A percentile compares a stretch with the other conserved stretches of the same genome.
Evolutionary conservation across 2,888 invertebrate genomes (phyloP).

Genomic region (Odontocerum albicorne): DNA sequence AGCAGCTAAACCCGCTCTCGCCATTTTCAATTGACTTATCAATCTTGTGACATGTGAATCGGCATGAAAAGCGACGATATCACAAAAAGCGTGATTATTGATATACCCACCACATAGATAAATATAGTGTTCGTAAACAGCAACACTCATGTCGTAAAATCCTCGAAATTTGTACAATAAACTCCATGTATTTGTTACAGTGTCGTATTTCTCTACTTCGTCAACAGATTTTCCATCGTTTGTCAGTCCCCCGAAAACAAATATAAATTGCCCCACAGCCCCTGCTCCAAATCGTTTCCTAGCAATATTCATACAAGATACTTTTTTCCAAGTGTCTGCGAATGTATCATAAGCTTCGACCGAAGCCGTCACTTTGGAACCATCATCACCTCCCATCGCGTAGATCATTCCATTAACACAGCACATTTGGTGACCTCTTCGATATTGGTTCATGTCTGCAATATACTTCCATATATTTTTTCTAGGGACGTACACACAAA

Average conservation of each 20-base stretch:
- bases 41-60: neutral
- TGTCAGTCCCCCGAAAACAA: constrained; percentile 18
- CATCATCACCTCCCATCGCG: constrained; percentile 13
- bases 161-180: neutral
- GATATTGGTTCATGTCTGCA: neutral
- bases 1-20: neutral
- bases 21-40: constrained; percentile 6
- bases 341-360: constrained; percentile 9
- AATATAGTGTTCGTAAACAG: constrained; percentile 6
- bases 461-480: constrained; percentile 4
- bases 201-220: constrained; percentile 16
- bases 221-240: neutral
- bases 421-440: constrained; percentile 19
- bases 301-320: neutral
- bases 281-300: constrained; percentile 12
- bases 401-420: constrained; percentile 10
- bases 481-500: neutral
- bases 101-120: constrained; percentile 16
- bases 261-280: constrained; percentile 10
- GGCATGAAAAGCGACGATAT: constrained; percentile 4
- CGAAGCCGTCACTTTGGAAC: neutral
- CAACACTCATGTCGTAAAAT: constrained; percentile 14
- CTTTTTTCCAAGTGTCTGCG: constrained; percentile 1
- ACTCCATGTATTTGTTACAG: neutral
- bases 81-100: neutral